Percentiles rank a stretch among this genome's conserved stretches.
These are phyloP conservation scores for Mimumesa dahlbomi DNA, from an alignment of 2,888 invertebrate species.

Conservation along the genomic window DNA sequence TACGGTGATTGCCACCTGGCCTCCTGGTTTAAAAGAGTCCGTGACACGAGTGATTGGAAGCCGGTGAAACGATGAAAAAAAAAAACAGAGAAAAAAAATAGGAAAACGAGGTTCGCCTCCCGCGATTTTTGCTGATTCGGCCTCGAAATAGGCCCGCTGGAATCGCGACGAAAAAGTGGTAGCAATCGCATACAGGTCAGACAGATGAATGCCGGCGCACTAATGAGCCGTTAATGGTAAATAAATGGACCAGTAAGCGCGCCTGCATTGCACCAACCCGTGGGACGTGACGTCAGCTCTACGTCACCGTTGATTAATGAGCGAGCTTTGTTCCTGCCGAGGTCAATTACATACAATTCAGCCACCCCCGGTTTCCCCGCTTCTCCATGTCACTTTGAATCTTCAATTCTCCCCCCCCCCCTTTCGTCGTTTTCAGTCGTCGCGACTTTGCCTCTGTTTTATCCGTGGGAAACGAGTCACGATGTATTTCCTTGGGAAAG, in stretches of 20 bases:
- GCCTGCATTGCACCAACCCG: conserved; percentile 66
- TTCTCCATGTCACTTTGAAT: conserved; percentile 43
- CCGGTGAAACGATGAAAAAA: neutral
- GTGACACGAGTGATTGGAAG: neutral
- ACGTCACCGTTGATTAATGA: conserved; percentile 76
- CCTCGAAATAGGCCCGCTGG: conserved; percentile 23
- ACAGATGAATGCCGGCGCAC: conserved; percentile 62
- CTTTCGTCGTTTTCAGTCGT: too few relatives aligned
- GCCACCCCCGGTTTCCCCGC: conserved; percentile 37
- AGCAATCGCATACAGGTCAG: conserved; percentile 42
- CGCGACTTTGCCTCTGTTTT: neutral
- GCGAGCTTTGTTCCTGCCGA: conserved; percentile 70
- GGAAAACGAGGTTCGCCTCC: conserved; percentile 6
- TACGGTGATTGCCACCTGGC: too few relatives aligned
- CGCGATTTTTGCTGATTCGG: conserved; percentile 29
- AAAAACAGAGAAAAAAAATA: too few relatives aligned
- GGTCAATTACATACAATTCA: conserved; percentile 69
- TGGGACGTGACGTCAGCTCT: conserved; percentile 70
- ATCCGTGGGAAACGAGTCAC: neutral
- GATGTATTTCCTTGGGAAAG: neutral
- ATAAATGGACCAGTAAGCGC: conserved; percentile 73
- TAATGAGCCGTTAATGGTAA: conserved; percentile 78
- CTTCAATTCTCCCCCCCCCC: conserved; percentile 33
- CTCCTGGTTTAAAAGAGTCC: too few relatives aligned
- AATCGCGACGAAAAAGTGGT: conserved; percentile 43